These are phyloP conservation scores for Clupea harengus DNA, from an alignment of 2,113 vertebrate species.

Conservation along the genomic window DNA sequence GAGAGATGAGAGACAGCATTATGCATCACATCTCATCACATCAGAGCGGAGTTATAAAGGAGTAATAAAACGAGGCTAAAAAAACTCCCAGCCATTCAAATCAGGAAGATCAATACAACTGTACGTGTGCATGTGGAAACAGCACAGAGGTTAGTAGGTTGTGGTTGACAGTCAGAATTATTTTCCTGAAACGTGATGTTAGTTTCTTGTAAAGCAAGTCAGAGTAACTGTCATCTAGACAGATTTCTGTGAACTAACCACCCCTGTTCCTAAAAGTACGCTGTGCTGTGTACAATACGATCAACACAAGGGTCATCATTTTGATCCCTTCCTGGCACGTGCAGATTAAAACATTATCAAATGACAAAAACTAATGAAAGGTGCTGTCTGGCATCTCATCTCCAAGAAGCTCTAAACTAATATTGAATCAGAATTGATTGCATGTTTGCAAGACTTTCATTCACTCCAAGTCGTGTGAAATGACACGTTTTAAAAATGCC, in stretches of 20 bases:
- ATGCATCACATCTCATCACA: not conserved
- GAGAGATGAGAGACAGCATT: not conserved
- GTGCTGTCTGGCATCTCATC: not conserved
- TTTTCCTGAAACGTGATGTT: not conserved
- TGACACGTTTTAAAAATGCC: not conserved
- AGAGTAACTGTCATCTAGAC: not conserved
- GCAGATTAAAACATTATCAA: not conserved
- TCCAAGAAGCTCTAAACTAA: not conserved
- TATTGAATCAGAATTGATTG: not conserved
- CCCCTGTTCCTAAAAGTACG: not conserved
- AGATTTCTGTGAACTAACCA: not conserved
- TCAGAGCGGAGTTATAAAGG: not conserved
- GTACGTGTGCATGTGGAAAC: not conserved
- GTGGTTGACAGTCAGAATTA: not conserved
- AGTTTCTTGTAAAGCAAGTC: constrained; percentile 2
- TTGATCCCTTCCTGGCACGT: not conserved
- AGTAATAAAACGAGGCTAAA: not conserved
- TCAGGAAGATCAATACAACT: not conserved
- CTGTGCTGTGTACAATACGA: not conserved
- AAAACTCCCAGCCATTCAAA: not conserved
- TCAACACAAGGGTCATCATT: not conserved
- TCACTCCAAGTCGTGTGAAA: not conserved
- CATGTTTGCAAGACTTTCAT: not conserved
- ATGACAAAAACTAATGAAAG: not conserved
- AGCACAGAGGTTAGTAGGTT: not conserved